Evolutionary conservation across 2,113 vertebrate species (phyloP).

Genomic region (Pao palembangensis): DNA sequence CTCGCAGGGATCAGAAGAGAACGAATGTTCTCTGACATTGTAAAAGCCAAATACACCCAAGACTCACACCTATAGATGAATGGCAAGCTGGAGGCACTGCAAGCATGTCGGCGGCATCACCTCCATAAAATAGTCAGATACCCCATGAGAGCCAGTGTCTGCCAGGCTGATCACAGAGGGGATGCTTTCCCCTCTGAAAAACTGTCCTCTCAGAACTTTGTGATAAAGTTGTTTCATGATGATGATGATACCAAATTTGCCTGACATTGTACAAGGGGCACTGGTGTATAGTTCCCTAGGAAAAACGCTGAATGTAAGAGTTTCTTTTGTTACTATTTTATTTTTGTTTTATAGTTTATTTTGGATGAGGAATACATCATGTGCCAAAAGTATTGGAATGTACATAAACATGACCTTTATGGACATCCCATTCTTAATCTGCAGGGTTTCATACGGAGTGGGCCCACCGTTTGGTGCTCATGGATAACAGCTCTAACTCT

Average conservation of each 20-base stretch:
- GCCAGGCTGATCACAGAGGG: slow-evolving; percentile 47
- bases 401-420: too few species aligned
- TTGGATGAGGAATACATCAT: too few species aligned
- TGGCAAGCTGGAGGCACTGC: slow-evolving; percentile 29
- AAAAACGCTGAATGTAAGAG: too few species aligned
- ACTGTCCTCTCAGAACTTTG: slow-evolving; percentile 45
- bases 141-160: slow-evolving; percentile 36
- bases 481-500: too few species aligned
- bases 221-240: slow-evolving; percentile 52
- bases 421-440: too few species aligned
- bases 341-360: too few species aligned
- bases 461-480: too few species aligned
- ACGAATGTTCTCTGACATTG: slow-evolving; percentile 46
- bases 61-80: slow-evolving; percentile 48
- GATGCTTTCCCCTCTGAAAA: slow-evolving; percentile 37
- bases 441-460: too few species aligned
- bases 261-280: slow-evolving; percentile 24
- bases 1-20: slow-evolving; percentile 19
- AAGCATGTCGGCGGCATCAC: slow-evolving; percentile 42
- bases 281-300: slow-evolving; percentile 16
- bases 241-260: slow-evolving; percentile 26
- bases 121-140: slow-evolving; percentile 36
- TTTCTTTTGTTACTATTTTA: too few species aligned
- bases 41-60: slow-evolving; percentile 49
- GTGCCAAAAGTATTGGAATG: too few species aligned